Percentiles rank a stretch among this genome's conserved stretches.
phyloP scores from a whole-genome alignment of 1,140 invertebrate species.

The Drosophila aff. region DNA sequence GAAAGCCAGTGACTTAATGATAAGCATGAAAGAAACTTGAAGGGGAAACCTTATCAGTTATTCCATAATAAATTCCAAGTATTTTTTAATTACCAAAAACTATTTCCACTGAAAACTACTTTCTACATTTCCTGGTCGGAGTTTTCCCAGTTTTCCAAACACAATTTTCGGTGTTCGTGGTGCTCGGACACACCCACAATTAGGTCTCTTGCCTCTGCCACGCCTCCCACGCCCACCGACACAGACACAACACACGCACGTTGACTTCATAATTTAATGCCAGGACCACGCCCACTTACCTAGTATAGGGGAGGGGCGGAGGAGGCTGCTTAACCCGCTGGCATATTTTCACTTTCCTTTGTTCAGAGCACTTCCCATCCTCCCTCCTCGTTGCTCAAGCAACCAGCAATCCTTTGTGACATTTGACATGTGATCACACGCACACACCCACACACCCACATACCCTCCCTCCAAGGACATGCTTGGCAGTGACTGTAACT shows the following conservation, averaged over 20 bases:
- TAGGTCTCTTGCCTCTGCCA: not conserved
- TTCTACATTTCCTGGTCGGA: not conserved
- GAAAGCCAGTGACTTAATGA: not conserved
- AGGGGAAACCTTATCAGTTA: not conserved
- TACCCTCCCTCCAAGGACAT: too few species aligned
- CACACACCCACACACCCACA: not conserved
- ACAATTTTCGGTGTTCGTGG: constrained; percentile 12
- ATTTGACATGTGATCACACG: constrained; percentile 63
- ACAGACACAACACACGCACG: constrained; percentile 12
- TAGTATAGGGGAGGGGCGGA: not conserved
- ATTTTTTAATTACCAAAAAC: not conserved
- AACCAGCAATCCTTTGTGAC: constrained; percentile 73
- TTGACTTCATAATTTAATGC: constrained; percentile 49
- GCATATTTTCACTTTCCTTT: constrained; percentile 52
- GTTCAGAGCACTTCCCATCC: constrained; percentile 8
- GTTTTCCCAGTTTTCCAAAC: not conserved
- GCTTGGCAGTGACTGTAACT: constrained; percentile 63
- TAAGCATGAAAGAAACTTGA: not conserved
- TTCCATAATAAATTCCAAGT: not conserved
- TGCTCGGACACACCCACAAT: constrained; percentile 37
- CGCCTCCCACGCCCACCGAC: not conserved
- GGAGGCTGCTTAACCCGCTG: constrained; percentile 22
- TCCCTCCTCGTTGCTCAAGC: constrained; percentile 59
- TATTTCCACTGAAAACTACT: not conserved
- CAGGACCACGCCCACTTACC: constrained; percentile 22